Percentiles rank a stretch among this genome's conserved stretches.
Evolutionary conservation across 2,797 vertebrate species (phyloP).

Genomic region (Trachops cirrhosus): DNA sequence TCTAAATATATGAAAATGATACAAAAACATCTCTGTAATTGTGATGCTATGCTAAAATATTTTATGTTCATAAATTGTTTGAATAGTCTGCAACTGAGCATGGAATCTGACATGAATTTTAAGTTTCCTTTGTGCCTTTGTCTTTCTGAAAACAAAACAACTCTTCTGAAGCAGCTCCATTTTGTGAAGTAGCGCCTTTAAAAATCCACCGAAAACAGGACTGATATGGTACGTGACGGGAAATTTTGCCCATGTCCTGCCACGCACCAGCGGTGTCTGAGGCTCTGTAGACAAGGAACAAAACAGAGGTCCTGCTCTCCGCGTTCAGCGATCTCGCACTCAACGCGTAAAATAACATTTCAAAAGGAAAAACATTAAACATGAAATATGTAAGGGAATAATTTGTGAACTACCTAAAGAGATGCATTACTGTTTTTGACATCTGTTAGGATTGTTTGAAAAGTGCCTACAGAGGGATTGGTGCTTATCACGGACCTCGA

Average conservation of each 20-base stretch:
- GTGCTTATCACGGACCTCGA: background rate
- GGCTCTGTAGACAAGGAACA: background rate
- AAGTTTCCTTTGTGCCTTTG: background rate
- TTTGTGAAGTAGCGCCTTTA: background rate
- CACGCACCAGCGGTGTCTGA: background rate
- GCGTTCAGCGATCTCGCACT: background rate
- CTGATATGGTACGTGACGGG: background rate
- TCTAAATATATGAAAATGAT: background rate
- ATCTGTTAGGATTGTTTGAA: background rate
- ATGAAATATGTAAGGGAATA: background rate
- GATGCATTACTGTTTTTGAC: background rate
- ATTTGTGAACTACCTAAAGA: background rate
- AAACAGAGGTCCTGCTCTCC: background rate
- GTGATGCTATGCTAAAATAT: background rate
- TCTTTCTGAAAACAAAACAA: background rate
- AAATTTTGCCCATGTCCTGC: background rate
- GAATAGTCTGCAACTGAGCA: background rate
- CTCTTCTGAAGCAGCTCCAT: background rate
- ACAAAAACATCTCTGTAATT: background rate
- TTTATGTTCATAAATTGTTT: background rate
- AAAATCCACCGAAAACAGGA: background rate
- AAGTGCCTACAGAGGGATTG: background rate
- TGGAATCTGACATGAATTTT: slow-evolving; percentile 24
- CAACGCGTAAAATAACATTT: background rate
- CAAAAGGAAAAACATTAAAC: background rate